A percentile compares a stretch with the other conserved stretches of the same genome.
Conservation (phyloP, 2,113 vertebrate species). For the Ovis aries region ARS-UI_Ramb_v3.0 NC_056063.1:3827501-3828000, state of each 20-base stretch:
- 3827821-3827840: not conserved
- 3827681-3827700: not conserved
- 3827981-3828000: not conserved
- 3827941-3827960: not conserved
- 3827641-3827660: not conserved
- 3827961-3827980: not conserved
- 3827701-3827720: not conserved
- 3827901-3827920: not conserved
- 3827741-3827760: not conserved
- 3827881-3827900: not conserved
- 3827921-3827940: not conserved
- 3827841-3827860: not conserved
- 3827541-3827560: no score
- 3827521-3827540: no score
- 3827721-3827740: not conserved
- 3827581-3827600: no score
- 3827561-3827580: no score
- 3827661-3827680: not conserved
- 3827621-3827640: no score
- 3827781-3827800: not conserved
- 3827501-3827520: no score
- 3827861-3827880: not conserved
- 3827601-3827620: no score
- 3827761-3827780: not conserved
- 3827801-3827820: not conserved